Conservation (phyloP, 2,797 vertebrate genomes). For the Enteromius trimaculatus region DNA sequence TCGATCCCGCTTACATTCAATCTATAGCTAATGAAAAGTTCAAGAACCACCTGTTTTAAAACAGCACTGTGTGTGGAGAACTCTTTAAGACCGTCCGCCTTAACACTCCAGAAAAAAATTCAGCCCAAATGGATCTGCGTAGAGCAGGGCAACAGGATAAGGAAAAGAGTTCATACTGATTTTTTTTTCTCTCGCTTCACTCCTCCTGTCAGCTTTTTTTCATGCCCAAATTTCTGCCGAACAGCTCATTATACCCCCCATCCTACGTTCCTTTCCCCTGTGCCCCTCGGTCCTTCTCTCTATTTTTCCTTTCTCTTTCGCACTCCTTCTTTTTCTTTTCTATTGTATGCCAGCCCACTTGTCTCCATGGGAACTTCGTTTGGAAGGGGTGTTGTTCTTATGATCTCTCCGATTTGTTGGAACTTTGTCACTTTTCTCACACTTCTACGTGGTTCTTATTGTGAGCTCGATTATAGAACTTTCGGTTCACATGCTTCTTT, state of each 20-base stretch:
- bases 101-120: neutral
- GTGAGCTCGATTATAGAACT: slow-evolving; percentile 30
- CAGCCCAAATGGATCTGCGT: neutral
- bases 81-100: neutral
- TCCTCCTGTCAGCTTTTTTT: slow-evolving; percentile 52
- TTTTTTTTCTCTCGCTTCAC: slow-evolving; percentile 50
- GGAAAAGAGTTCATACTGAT: neutral
- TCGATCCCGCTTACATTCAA: neutral
- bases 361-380: slow-evolving; percentile 83
- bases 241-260: slow-evolving; percentile 48
- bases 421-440: slow-evolving; percentile 67
- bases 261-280: slow-evolving; percentile 62
- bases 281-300: slow-evolving; percentile 60
- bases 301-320: slow-evolving; percentile 70
- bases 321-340: slow-evolving; percentile 74
- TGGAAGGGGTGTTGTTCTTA: slow-evolving; percentile 80
- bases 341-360: slow-evolving; percentile 80
- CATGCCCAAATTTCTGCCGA: slow-evolving; percentile 59
- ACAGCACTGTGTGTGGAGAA: neutral
- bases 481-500: slow-evolving; percentile 30
- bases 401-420: slow-evolving; percentile 78
- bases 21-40: slow-evolving; percentile 1
- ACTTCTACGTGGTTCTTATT: slow-evolving; percentile 19
- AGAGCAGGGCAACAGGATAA: slow-evolving; percentile 3
- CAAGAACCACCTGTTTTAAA: slow-evolving; percentile 15